Conservation (phyloP, 2,888 invertebrate genomes). For the Pyrochroa serraticornis region DNA sequence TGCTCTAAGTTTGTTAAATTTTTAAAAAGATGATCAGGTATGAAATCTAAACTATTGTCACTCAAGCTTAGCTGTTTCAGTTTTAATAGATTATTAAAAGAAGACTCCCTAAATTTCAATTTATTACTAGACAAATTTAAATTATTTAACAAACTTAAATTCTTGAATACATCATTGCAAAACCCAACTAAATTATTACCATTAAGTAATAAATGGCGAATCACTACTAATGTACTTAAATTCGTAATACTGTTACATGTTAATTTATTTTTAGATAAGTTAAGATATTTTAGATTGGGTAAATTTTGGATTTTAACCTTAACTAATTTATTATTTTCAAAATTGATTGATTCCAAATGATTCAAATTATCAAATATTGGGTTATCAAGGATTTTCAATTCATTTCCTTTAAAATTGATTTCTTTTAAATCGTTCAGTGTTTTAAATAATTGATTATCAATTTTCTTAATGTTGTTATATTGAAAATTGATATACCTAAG, state of each 20-base stretch:
- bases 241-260: constrained; percentile 28
- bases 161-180: no score
- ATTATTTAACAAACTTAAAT: constrained; percentile 31
- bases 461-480: constrained; percentile 33
- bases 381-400: not conserved
- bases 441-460: constrained; percentile 32
- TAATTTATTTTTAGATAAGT: constrained; percentile 22
- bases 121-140: constrained; percentile 49
- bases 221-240: constrained; percentile 28
- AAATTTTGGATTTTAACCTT: constrained; percentile 12
- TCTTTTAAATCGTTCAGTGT: constrained; percentile 34
- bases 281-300: constrained; percentile 15
- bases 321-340: constrained; percentile 26
- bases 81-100: constrained; percentile 23
- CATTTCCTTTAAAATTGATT: constrained; percentile 15
- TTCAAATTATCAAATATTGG: constrained; percentile 25
- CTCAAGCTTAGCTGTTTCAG: constrained; percentile 36
- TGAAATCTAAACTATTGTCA: constrained; percentile 32
- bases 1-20: constrained; percentile 31
- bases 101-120: constrained; percentile 20
- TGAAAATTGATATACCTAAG: constrained; percentile 37
- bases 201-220: constrained; percentile 36
- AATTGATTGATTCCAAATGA: constrained; percentile 23
- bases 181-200: constrained; percentile 32
- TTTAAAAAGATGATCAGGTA: no score